phyloP scores from a whole-genome alignment of 2,113 vertebrate genomes.

The Thamnaconus septentrionalis region DNA sequence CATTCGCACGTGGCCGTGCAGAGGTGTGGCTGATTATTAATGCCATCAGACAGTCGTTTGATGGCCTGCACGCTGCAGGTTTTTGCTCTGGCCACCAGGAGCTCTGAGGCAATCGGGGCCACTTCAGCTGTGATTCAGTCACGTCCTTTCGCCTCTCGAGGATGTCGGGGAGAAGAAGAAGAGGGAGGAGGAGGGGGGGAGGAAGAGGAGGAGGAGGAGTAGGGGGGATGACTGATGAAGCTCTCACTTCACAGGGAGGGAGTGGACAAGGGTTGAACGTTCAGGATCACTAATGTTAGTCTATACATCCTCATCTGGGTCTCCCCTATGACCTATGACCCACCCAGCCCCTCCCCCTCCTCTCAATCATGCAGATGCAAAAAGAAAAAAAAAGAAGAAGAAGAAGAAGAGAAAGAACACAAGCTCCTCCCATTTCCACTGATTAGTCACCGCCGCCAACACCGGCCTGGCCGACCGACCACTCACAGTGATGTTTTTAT shows the following conservation, averaged over 20 bases:
- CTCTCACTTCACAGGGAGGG: conserved; percentile 45
- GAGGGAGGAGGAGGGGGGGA: not conserved
- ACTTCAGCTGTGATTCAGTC: conserved; percentile 72
- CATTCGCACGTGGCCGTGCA: not conserved
- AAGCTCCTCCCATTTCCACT: not conserved
- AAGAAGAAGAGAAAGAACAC: too few relatives aligned
- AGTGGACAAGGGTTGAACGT: conserved; percentile 51
- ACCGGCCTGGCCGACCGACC: not conserved
- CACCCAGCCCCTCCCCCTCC: conserved; percentile 2
- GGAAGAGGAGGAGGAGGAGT: not conserved
- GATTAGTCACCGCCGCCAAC: not conserved
- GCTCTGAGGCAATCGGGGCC: conserved; percentile 60
- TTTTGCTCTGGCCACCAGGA: conserved; percentile 37
- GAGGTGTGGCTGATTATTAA: conserved; percentile 36
- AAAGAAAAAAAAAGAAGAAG: not conserved
- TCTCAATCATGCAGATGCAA: conserved; percentile 39
- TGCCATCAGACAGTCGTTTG: conserved; percentile 31
- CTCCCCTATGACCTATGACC: conserved; percentile 50
- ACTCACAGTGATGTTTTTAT: conserved; percentile 71
- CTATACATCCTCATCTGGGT: conserved; percentile 66
- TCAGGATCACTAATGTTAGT: conserved; percentile 62
- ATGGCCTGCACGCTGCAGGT: conserved; percentile 27
- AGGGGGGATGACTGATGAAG: conserved; percentile 51
- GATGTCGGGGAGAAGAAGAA: not conserved
- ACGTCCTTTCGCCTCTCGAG: conserved; percentile 45